Conservation (phyloP, 2,888 invertebrate genomes). For the Marasmarcha lunaedactyla region DNA sequence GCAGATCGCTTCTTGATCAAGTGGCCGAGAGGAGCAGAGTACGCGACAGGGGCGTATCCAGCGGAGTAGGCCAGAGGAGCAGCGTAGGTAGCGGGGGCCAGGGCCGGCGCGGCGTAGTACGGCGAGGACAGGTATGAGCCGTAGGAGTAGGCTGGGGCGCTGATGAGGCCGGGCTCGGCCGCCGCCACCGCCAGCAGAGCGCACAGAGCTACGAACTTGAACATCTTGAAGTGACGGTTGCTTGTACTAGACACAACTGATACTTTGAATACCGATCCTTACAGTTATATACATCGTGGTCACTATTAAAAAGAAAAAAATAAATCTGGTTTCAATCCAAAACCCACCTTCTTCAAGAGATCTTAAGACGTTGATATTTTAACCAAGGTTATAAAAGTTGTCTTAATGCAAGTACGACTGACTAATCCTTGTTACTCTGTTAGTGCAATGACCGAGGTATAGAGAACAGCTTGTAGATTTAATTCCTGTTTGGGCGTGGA, state of each 20-base stretch:
- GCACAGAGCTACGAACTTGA: conserved; percentile 69
- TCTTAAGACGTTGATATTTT: too few relatives aligned
- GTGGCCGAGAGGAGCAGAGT: conserved; percentile 21
- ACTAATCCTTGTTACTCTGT: too few relatives aligned
- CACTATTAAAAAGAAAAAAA: too few relatives aligned
- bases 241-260: neutral
- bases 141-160: conserved; percentile 25
- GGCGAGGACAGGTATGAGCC: neutral
- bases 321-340: too few relatives aligned
- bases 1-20: conserved; percentile 44
- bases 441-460: too few relatives aligned
- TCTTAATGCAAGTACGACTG: too few relatives aligned
- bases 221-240: conserved; percentile 58
- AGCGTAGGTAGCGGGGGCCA: conserved; percentile 19
- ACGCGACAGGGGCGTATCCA: conserved; percentile 9
- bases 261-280: neutral
- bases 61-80: conserved; percentile 22
- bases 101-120: conserved; percentile 15
- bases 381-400: too few relatives aligned
- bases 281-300: too few relatives aligned
- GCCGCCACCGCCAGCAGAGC: conserved; percentile 68
- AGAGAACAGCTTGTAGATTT: too few relatives aligned
- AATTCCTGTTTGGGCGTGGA: too few relatives aligned
- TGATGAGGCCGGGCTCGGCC: conserved; percentile 38
- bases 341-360: too few relatives aligned